These are phyloP conservation scores for Euzetes globulus DNA, from an alignment of 2,888 invertebrate species.

Conservation along the genomic window DNA sequence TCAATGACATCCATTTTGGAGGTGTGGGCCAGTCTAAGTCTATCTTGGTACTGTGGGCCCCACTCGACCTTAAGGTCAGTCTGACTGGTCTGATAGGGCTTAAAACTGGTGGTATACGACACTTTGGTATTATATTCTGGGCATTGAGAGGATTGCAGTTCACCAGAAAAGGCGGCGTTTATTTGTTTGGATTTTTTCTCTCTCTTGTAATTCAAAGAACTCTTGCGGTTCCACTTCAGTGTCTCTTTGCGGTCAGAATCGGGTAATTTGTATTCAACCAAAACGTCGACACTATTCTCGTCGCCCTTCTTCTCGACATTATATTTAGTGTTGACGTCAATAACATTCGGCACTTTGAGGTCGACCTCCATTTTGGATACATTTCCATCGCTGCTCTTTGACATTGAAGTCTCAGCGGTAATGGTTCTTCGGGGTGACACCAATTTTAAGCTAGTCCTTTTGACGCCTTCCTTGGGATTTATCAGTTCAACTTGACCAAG, in stretches of 20 bases:
- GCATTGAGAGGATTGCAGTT: background rate
- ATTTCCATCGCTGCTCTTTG: background rate
- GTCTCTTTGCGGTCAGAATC: background rate
- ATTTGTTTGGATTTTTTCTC: background rate
- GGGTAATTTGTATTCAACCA: background rate
- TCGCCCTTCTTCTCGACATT: background rate
- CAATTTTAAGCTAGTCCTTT: background rate
- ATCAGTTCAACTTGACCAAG: constrained; percentile 12
- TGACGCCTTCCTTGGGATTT: background rate
- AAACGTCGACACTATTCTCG: background rate
- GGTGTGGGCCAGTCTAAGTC: background rate
- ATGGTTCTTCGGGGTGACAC: background rate
- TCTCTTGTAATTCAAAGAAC: background rate
- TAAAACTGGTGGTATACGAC: background rate
- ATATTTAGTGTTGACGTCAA: background rate
- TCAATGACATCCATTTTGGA: constrained; percentile 31
- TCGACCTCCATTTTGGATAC: background rate
- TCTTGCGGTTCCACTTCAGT: constrained; percentile 1
- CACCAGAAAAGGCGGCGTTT: background rate
- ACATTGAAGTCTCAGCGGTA: background rate
- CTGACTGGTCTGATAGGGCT: background rate
- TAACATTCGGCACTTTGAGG: background rate
- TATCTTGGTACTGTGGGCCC: constrained; percentile 1
- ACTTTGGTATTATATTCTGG: background rate
- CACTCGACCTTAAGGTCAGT: background rate